Conservation (phyloP, 2,888 invertebrate species). For the Brachypterus glaber region DNA sequence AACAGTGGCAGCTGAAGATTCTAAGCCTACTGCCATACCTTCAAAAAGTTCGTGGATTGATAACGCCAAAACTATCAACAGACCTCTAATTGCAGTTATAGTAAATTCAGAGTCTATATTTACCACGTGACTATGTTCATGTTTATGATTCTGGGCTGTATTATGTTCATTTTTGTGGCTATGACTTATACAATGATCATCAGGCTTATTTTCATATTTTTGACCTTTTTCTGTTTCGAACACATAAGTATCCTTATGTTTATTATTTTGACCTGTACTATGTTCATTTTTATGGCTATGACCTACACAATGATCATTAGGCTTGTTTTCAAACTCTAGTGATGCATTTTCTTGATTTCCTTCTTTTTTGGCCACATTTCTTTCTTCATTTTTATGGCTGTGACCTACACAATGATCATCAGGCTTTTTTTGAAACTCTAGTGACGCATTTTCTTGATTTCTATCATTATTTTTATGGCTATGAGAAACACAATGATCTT, state of each 20-base stretch:
- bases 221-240: no score
- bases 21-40: constrained; percentile 73
- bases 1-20: constrained; percentile 50
- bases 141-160: constrained; percentile 22
- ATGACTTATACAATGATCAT: no score
- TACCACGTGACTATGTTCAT: constrained; percentile 31
- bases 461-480: constrained; percentile 17
- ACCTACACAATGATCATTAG: no score
- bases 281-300: constrained; percentile 19
- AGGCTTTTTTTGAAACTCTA: not conserved
- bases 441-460: no score
- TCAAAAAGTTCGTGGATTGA: constrained; percentile 82
- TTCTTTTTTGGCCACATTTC: no score
- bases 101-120: constrained; percentile 27
- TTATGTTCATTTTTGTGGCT: constrained; percentile 18
- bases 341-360: no score
- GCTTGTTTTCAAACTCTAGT: not conserved
- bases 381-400: constrained; percentile 17
- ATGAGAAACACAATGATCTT: no score
- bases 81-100: constrained; percentile 49
- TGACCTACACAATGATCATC: no score
- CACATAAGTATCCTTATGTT: no score
- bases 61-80: constrained; percentile 72
- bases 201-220: no score
- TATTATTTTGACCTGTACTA: constrained; percentile 18